phyloP scores from a whole-genome alignment of 2,797 vertebrate species.

The Gastrophryne carolinensis region DNA sequence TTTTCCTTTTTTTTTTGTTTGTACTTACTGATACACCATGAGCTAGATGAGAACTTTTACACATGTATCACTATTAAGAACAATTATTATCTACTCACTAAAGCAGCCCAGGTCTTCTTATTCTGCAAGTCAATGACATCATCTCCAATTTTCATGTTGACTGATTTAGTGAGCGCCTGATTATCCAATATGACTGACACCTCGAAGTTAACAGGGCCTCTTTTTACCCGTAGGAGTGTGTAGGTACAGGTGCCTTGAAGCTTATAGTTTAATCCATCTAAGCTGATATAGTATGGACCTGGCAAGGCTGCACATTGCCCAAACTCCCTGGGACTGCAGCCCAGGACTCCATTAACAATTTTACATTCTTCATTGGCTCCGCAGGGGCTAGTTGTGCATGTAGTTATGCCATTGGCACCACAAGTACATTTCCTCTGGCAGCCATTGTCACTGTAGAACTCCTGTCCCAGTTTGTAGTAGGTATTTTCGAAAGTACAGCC shows the following conservation, averaged over 20 bases:
- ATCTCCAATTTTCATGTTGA: constrained; percentile 24
- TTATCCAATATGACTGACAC: constrained; percentile 69
- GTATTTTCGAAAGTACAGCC: constrained; percentile 70
- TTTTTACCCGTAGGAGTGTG: constrained; percentile 53
- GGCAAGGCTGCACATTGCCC: constrained; percentile 75
- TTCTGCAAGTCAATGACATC: not conserved
- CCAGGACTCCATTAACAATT: constrained; percentile 62
- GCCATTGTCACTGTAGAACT: constrained; percentile 26
- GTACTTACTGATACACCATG: no score
- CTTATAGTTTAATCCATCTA: constrained; percentile 67
- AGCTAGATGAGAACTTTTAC: no score
- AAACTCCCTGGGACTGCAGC: constrained; percentile 67
- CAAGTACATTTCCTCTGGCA: constrained; percentile 67
- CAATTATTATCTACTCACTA: constrained; percentile 19
- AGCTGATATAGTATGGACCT: constrained; percentile 78
- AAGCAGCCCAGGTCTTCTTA: not conserved
- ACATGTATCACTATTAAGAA: no score
- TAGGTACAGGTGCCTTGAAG: constrained; percentile 79
- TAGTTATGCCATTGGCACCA: constrained; percentile 42
- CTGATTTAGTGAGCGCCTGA: constrained; percentile 59
- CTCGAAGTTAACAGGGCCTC: constrained; percentile 57
- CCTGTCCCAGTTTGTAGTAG: constrained; percentile 57
- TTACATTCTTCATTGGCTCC: constrained; percentile 64
- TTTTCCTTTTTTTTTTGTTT: no score
- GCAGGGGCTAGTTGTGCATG: constrained; percentile 67